Conservation (phyloP, 1,140 invertebrate genomes). For the Goniozus legneri region DNA sequence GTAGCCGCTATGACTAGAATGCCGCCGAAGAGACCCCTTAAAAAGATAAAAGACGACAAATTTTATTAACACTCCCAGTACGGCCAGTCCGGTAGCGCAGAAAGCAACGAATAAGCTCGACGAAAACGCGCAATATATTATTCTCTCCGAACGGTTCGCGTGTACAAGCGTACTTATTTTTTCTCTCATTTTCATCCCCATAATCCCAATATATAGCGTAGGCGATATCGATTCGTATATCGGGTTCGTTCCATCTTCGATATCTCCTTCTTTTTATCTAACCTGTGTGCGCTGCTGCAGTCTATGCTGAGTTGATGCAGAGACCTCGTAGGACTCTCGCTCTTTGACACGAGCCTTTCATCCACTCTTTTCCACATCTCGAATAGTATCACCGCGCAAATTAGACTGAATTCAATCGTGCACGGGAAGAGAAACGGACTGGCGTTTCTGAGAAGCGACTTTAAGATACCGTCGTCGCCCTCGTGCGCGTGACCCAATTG, state of each 20-base stretch:
- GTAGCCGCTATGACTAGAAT: slow-evolving; percentile 81
- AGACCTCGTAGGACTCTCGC: slow-evolving; percentile 47
- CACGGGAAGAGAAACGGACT: slow-evolving; percentile 86
- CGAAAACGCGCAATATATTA: no score
- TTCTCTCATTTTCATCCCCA: no score
- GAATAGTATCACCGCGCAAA: slow-evolving; percentile 81
- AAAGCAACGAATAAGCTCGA: no score
- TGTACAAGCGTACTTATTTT: no score
- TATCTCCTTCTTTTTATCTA: no score
- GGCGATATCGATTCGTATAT: no score
- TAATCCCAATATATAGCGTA: no score
- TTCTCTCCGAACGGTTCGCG: no score
- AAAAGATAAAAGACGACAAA: no score
- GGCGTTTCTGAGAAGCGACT: slow-evolving; percentile 70
- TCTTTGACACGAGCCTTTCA: slow-evolving; percentile 34
- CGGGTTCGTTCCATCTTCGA: no score
- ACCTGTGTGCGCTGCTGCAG: slow-evolving; percentile 79
- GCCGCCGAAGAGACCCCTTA: slow-evolving; percentile 76
- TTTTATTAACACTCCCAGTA: no score
- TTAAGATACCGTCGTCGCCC: slow-evolving; percentile 60
- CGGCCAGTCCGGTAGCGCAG: no score
- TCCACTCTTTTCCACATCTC: slow-evolving; percentile 77
- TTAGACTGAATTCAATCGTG: slow-evolving; percentile 81
- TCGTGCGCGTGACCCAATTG: slow-evolving; percentile 56
- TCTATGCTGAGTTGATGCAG: slow-evolving; percentile 82